These are phyloP conservation scores for Passer domesticus DNA, from an alignment of 2,113 vertebrate genomes.

Conservation along the genomic window DNA sequence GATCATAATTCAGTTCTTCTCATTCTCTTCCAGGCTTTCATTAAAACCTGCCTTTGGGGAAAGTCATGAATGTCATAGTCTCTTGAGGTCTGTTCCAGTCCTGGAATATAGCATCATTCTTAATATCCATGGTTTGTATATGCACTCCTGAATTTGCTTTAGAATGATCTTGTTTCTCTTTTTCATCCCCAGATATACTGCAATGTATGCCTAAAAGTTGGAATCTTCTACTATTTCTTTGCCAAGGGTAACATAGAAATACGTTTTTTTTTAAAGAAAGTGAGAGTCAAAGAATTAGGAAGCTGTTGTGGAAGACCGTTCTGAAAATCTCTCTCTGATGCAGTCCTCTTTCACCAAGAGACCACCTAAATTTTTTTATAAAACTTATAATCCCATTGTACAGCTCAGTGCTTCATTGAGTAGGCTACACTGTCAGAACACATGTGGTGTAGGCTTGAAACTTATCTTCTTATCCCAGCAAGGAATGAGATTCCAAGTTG, in stretches of 20 bases:
- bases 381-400: not conserved
- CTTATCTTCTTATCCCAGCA: not conserved
- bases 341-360: not conserved
- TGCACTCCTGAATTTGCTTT: not conserved
- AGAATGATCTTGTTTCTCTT: not conserved
- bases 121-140: not conserved
- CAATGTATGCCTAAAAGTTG: not conserved
- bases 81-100: not conserved
- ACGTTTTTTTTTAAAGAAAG: not conserved
- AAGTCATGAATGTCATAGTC: not conserved
- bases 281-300: not conserved
- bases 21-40: not conserved
- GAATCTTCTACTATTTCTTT: not conserved
- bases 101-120: not conserved
- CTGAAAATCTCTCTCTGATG: not conserved
- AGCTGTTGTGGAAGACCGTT: not conserved
- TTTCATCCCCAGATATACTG: not conserved
- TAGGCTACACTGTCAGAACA: not conserved
- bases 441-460: not conserved
- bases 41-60: not conserved
- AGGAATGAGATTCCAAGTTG: accelerated
- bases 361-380: not conserved
- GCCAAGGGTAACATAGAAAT: not conserved
- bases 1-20: not conserved
- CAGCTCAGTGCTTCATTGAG: not conserved